A percentile compares a stretch with the other conserved stretches of the same genome.
phyloP scores from a whole-genome alignment of 2,113 vertebrate species.

The sheep (Ovis aries) region ARS-UI_Ramb_v3.0 NC_056063.1:52670501-52671000 shows the following conservation, averaged over 20 bases:
- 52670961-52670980: not conserved
- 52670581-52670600: not conserved
- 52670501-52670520: not conserved
- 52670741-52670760: not conserved
- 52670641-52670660: not conserved
- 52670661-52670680: not conserved
- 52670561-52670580: not conserved
- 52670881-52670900: not conserved
- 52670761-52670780: not conserved
- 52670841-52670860: not conserved
- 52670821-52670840: not conserved
- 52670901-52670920: not conserved
- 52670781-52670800: not conserved
- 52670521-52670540: not conserved
- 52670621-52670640: not conserved
- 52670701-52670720: not conserved
- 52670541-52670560: not conserved
- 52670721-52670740: not conserved
- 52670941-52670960: not conserved
- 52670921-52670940: not conserved
- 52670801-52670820: not conserved
- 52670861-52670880: not conserved
- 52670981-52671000: not conserved
- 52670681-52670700: not conserved
- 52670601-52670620: not conserved